Evolutionary conservation across 2,113 vertebrate species (phyloP), one percentile per base, ranked within the genome.

Genomic region (Laticauda colubrina): DNA sequence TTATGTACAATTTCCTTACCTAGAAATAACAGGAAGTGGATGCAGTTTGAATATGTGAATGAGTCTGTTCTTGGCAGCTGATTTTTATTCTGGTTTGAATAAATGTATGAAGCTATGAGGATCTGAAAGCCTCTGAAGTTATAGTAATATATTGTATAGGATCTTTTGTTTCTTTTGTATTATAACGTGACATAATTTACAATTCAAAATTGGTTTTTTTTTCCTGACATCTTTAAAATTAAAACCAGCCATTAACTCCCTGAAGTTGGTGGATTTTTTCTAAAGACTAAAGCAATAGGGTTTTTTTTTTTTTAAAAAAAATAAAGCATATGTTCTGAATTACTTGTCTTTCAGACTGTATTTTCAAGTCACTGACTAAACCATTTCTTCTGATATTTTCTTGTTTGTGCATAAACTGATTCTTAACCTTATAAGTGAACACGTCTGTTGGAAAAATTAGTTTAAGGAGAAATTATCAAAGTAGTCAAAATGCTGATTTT

Each of bases 161-260:
- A 51, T 93, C 61, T 95, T 91, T 23, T 85, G 53, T 94, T 94
- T 39, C 54, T 93, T 94, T 95, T 95, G 93, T 94, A 95, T 88
- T 89, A 54, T 93, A 53, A 93, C 94, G 94, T 91, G 91, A 53
- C 93, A 95, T 95, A 93, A 69, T 96, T 90, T 87, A 54, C 92
- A 75, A 93, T 95, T 96, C 91, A 93, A 59, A 94, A 94, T 93
- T 94, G 88, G 88, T 95, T 91, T 92, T 95, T 95, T 92, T 91
- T 95, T 93, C 23, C 1, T 93, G 94, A 91, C 1, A n/a, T 69
- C 89, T 95, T 94, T 94, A 93, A 95, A 96, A 96, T 96, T 96
- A 87, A 87, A 97, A 95, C 90, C 96, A 96, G 89, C 96, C 94
- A 96, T 95, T 94, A 96, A 91, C 90, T 94, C 93, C 90, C 94